Evolutionary conservation across 2,888 invertebrate species (phyloP).

Genomic region (Macropis europaea): DNA sequence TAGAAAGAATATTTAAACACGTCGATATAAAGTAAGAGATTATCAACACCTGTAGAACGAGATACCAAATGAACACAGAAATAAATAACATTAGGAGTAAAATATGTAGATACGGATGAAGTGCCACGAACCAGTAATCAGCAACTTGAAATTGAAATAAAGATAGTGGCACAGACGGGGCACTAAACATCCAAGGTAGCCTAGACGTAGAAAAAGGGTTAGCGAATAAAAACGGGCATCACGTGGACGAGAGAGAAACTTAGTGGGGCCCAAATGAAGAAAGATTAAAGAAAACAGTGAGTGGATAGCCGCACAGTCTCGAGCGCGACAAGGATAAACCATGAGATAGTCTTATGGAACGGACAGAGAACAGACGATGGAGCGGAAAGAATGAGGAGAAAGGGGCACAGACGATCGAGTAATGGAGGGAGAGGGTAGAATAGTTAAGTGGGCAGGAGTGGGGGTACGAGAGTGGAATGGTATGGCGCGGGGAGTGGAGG

Average conservation of each 20-base stretch:
- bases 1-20: too few species aligned
- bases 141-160: too few species aligned
- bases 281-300: constrained; percentile 17
- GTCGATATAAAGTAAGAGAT: too few species aligned
- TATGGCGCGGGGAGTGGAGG: constrained; percentile 3
- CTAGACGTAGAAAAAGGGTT: constrained; percentile 5
- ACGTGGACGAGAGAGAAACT: background rate
- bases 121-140: too few species aligned
- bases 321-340: background rate
- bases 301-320: background rate
- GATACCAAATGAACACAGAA: too few species aligned
- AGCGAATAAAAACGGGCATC: background rate
- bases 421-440: constrained; percentile 14
- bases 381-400: background rate
- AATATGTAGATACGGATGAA: too few species aligned
- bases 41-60: too few species aligned
- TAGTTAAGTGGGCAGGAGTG: constrained; percentile 27
- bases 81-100: too few species aligned
- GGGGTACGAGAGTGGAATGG: constrained; percentile 8
- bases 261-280: background rate
- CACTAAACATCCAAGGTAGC: background rate
- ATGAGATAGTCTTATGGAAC: background rate
- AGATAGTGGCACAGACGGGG: background rate
- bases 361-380: background rate
- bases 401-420: background rate